Percentiles rank a stretch among this genome's conserved stretches.
phyloP scores from a whole-genome alignment of 1,140 invertebrate species.

The Apis cerana region DNA sequence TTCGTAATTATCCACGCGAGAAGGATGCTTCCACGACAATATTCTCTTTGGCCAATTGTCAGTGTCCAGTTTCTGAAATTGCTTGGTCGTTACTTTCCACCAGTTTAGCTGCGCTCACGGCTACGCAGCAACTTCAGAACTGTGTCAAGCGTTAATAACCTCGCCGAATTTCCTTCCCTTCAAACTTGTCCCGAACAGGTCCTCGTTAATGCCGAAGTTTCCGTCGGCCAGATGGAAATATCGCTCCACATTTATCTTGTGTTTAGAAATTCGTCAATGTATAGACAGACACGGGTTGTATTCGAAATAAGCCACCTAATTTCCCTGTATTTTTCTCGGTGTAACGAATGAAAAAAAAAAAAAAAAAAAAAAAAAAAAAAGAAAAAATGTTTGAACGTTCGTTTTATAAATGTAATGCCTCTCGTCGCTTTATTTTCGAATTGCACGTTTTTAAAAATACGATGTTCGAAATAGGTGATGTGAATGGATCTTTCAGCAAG shows the following conservation, averaged over 20 bases:
- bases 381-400: too few relatives aligned
- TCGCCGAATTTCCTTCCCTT: constrained; percentile 41
- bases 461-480: too few relatives aligned
- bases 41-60: constrained; percentile 21
- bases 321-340: neutral
- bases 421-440: too few relatives aligned
- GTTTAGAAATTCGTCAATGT: neutral
- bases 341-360: neutral
- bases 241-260: constrained; percentile 15
- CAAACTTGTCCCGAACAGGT: constrained; percentile 37
- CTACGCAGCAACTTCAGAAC: constrained; percentile 45
- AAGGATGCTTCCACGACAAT: neutral
- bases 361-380: too few relatives aligned
- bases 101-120: constrained; percentile 21
- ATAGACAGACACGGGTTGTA: neutral
- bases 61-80: constrained; percentile 43
- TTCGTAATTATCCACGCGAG: neutral
- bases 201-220: constrained; percentile 30
- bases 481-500: too few relatives aligned
- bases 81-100: constrained; percentile 22
- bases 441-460: too few relatives aligned
- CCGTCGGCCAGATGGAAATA: constrained; percentile 30
- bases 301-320: neutral
- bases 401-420: too few relatives aligned
- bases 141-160: constrained; percentile 53